Evolutionary conservation across 2,113 vertebrate species (phyloP), one percentile per base, ranked within the genome.

Genomic region (Ceyx cyanopectus): DNA sequence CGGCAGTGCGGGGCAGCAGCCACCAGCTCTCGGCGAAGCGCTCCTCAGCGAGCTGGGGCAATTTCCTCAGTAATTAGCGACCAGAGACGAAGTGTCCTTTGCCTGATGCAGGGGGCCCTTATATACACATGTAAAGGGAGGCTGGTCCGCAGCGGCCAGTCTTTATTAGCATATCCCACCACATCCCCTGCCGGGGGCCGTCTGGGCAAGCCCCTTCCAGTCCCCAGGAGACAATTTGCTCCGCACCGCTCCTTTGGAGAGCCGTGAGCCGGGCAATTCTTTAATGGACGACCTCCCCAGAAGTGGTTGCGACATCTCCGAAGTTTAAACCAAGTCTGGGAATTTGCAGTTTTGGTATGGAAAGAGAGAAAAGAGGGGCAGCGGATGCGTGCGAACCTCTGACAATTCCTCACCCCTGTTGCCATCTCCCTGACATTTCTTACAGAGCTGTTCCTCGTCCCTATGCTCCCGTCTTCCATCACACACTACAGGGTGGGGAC

Each of bases 151-250:
- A 95, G 98, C 96, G 98, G 98, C 97, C 97, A 85, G 96, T 97
- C 98, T 90, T 97, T 98, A 98, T 99, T 99, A 99, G 99, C 98
- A 98, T 99, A 98, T 97, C 98, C 97, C 97, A 98, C 98, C 97
- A 96, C 98, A 97, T 90, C 95, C 97, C 96, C 96, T 81, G 82
- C 93, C 70, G 73, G 81, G 96, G 96, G 92, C 90, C 70, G 97
- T 91, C 96, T 96, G 97, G 93, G 89, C 94, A 96, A 95, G 92
- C 94, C 95, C 80, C 96, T 80, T 81, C 62, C 54, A 34, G 70
- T 51, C 77, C 95, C 86, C 95, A 76, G 57, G 94, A 94, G 96
- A 93, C 94, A 69, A 54, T 83, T 93, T 90, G 93, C 96, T 94
- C 81, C 79, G 94, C 95, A 81, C 65, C 8, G 76, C 92, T 87